These are phyloP conservation scores for Xylota sylvarum DNA, from an alignment of 2,888 invertebrate species.

Conservation along the genomic window DNA sequence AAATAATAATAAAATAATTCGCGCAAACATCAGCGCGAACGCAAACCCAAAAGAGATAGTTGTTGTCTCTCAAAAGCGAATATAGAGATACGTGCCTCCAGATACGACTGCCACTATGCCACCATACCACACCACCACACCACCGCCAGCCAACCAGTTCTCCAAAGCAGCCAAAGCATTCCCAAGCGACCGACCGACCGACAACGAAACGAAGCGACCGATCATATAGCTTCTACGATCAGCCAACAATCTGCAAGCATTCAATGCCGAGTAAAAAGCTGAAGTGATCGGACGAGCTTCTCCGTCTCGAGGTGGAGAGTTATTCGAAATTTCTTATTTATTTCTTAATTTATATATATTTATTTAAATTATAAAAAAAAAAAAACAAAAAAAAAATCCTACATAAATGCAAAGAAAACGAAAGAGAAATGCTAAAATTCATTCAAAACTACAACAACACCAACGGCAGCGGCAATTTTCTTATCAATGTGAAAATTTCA, in stretches of 20 bases:
- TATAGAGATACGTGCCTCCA: constrained; percentile 48
- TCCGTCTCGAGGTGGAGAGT: constrained; percentile 73
- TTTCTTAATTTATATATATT: constrained; percentile 51
- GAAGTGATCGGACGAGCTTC: constrained; percentile 76
- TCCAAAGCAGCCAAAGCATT: constrained; percentile 59
- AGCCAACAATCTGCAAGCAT: constrained; percentile 68
- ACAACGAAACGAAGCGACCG: constrained; percentile 12
- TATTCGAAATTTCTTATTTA: constrained; percentile 68
- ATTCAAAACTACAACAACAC: constrained; percentile 28
- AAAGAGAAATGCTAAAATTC: constrained; percentile 47
- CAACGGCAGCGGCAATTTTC: constrained; percentile 28
- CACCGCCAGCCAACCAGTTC: constrained; percentile 60
- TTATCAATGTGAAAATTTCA: constrained; percentile 55
- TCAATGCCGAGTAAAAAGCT: constrained; percentile 77
- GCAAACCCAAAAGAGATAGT: constrained; percentile 71
- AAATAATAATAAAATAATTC: constrained; percentile 46
- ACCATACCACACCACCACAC: neutral
- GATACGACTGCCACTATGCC: constrained; percentile 36
- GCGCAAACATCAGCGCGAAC: constrained; percentile 53
- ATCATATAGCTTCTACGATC: constrained; percentile 63
- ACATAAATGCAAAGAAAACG: constrained; percentile 35
- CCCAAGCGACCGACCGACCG: constrained; percentile 27
- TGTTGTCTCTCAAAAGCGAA: constrained; percentile 66
- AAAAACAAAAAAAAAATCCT: constrained; percentile 25
- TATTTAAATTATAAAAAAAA: constrained; percentile 36